These are phyloP conservation scores for Micronycteris hirsuta DNA, from an alignment of 2,113 vertebrate species.

Conservation along the genomic window DNA sequence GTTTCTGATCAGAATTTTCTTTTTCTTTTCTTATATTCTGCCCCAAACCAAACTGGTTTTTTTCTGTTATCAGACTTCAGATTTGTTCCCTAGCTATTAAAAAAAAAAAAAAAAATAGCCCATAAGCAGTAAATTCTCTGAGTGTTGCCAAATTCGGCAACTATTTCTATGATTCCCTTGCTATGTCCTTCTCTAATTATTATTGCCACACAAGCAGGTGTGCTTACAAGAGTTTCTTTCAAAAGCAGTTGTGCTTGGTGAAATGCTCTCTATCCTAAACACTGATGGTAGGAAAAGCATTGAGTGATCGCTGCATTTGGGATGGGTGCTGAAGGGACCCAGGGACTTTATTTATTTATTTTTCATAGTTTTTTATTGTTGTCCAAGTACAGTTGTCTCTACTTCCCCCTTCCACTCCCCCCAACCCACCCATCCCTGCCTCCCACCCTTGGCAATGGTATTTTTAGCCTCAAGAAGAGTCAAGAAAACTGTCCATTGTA, in stretches of 20 bases:
- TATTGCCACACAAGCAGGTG: background rate
- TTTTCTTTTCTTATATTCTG: background rate
- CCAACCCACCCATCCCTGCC: no score
- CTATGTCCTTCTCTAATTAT: background rate
- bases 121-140: background rate
- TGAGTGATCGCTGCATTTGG: background rate
- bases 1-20: background rate
- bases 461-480: background rate
- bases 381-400: no score
- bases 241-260: background rate
- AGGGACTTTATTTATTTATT: background rate
- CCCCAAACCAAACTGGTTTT: background rate
- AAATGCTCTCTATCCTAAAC: background rate
- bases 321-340: background rate
- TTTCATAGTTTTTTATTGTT: no score
- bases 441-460: background rate
- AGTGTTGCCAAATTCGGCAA: background rate
- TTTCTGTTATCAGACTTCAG: background rate
- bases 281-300: background rate
- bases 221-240: background rate
- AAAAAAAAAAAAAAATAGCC: background rate
- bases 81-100: background rate
- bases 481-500: background rate
- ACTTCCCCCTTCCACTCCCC: no score
- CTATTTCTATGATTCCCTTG: background rate